Percentiles rank a stretch among this genome's conserved stretches.
phyloP scores from a whole-genome alignment of 1,140 invertebrate species.

The Schlechtendalia chinensis region DNA sequence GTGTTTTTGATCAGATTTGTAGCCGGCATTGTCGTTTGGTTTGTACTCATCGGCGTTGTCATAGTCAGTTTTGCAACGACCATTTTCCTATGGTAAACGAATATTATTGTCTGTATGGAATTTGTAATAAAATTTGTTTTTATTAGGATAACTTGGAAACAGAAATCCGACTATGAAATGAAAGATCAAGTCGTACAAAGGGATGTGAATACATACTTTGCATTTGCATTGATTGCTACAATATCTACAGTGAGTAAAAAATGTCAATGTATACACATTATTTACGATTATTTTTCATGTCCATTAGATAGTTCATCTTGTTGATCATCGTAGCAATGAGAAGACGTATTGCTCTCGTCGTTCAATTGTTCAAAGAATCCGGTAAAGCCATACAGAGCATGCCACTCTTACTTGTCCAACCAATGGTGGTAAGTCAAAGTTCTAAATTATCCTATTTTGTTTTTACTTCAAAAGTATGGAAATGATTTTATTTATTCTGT shows the following conservation, averaged over 20 bases:
- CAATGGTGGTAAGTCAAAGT: constrained; percentile 64
- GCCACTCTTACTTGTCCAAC: constrained; percentile 74
- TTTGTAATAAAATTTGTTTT: constrained; percentile 48
- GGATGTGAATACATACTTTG: constrained; percentile 55
- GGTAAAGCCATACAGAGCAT: constrained; percentile 70
- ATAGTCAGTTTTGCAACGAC: constrained; percentile 64
- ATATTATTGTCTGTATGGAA: constrained; percentile 52
- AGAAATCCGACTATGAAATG: constrained; percentile 54
- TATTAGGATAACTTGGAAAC: constrained; percentile 56
- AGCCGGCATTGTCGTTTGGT: constrained; percentile 68
- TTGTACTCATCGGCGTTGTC: constrained; percentile 64
- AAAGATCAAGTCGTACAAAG: constrained; percentile 54
- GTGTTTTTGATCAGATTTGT: constrained; percentile 65
- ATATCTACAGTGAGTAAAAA: constrained; percentile 61
- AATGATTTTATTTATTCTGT: constrained; percentile 9
- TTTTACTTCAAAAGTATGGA: neutral
- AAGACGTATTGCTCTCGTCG: constrained; percentile 69
- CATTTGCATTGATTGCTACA: constrained; percentile 64
- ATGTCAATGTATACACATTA: neutral
- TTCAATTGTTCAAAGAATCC: constrained; percentile 72
- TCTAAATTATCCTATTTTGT: neutral
- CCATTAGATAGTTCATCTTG: constrained; percentile 60
- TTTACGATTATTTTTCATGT: constrained; percentile 9
- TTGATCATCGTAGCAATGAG: constrained; percentile 71
- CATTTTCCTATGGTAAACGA: constrained; percentile 66